These are phyloP conservation scores for Silurus lanzhouensis DNA, from an alignment of 2,797 vertebrate species.

Conservation along the genomic window DNA sequence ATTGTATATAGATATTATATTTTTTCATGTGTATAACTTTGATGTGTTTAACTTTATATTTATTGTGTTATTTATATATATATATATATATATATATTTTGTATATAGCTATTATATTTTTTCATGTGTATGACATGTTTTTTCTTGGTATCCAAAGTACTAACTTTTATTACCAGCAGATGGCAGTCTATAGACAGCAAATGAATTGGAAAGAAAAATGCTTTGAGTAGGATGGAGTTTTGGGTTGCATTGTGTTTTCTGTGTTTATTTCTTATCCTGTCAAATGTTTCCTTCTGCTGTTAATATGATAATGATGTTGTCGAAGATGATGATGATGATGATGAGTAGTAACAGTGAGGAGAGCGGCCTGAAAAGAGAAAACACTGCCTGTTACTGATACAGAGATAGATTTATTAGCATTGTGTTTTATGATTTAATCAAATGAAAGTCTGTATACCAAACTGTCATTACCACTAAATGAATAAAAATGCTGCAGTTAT, in stretches of 20 bases:
- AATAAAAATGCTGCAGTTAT: slow-evolving; percentile 15
- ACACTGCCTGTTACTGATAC: not conserved
- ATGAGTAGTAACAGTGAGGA: not conserved
- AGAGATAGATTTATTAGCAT: not conserved
- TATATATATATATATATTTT: too few relatives aligned
- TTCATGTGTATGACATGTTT: not conserved
- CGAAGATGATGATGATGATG: not conserved
- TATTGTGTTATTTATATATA: too few relatives aligned
- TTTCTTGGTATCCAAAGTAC: not conserved
- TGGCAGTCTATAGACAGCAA: slow-evolving; percentile 60
- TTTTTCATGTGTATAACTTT: not conserved
- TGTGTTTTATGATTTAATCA: not conserved
- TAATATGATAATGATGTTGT: not conserved
- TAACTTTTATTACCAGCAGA: slow-evolving; percentile 58
- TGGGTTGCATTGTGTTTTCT: not conserved
- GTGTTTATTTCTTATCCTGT: not conserved
- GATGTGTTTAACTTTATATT: too few relatives aligned
- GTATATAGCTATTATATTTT: not conserved
- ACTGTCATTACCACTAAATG: not conserved
- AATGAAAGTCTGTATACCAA: not conserved
- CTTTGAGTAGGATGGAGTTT: slow-evolving; percentile 11
- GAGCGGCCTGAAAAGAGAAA: not conserved
- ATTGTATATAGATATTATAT: too few relatives aligned
- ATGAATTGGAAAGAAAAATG: not conserved
- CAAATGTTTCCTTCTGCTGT: slow-evolving; percentile 3